Percentiles rank a stretch among this genome's conserved stretches.
These are phyloP conservation scores for Euthynnus affinis DNA, from an alignment of 2,797 vertebrate genomes.

Conservation along the genomic window DNA sequence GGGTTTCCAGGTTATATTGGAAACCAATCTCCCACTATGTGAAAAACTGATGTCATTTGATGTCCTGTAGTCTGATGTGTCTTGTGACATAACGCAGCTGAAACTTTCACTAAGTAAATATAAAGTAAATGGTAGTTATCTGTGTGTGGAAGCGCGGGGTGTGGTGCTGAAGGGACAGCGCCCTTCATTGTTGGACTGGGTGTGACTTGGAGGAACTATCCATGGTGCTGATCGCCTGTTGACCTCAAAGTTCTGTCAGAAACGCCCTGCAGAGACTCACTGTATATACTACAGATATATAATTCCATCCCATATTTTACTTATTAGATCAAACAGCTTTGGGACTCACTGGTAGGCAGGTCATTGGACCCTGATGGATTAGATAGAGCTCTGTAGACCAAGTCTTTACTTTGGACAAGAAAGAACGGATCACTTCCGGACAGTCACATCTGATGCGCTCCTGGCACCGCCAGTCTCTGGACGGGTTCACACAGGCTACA, in stretches of 20 bases:
- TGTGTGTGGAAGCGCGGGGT: constrained; percentile 4
- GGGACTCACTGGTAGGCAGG: neutral
- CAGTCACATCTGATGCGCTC: constrained; percentile 38
- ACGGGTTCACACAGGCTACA: constrained; percentile 56
- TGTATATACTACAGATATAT: neutral
- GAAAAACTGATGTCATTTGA: no score
- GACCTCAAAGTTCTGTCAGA: constrained; percentile 36
- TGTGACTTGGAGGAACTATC: constrained; percentile 77
- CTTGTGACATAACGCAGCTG: neutral
- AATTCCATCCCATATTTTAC: neutral
- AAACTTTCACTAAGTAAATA: neutral
- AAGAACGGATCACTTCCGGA: constrained; percentile 61
- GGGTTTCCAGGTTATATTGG: no score
- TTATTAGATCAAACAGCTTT: constrained; percentile 8
- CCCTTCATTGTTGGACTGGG: constrained; percentile 71
- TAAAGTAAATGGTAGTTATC: neutral
- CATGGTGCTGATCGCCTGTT: constrained; percentile 62
- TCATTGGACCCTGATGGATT: neutral
- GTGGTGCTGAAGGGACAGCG: constrained; percentile 87
- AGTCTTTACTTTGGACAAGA: constrained; percentile 41
- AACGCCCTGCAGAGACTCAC: constrained; percentile 15
- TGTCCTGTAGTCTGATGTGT: neutral
- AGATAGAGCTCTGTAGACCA: constrained; percentile 2
- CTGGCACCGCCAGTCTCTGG: constrained; percentile 19
- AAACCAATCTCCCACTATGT: neutral